A percentile compares a stretch with the other conserved stretches of the same genome.
These are phyloP conservation scores for Thinocorus orbignyianus DNA, from an alignment of 2,113 vertebrate genomes.

Conservation along the genomic window DNA sequence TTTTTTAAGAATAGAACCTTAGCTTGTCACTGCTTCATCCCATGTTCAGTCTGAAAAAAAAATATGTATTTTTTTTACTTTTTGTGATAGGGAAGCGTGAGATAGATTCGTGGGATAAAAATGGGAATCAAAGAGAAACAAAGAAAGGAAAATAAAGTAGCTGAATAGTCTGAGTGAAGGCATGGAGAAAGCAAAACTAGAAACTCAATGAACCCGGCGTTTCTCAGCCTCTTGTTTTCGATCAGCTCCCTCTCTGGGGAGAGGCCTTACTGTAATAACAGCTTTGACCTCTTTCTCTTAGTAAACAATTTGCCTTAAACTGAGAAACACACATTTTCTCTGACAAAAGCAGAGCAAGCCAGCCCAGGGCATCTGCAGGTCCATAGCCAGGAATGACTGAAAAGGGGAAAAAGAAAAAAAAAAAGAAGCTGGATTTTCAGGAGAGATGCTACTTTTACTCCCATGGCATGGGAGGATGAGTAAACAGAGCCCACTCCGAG, in stretches of 20 bases:
- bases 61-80: background rate
- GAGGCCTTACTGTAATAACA: background rate
- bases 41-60: background rate
- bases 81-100: accelerated
- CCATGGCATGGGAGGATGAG: background rate
- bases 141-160: background rate
- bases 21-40: background rate
- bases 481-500: background rate
- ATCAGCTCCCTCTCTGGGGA: background rate
- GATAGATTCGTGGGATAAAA: background rate
- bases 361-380: background rate
- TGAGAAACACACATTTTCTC: background rate
- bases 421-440: background rate
- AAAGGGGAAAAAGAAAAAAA: background rate
- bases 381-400: background rate
- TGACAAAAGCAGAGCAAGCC: background rate
- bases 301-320: slow-evolving; percentile 14
- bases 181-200: background rate
- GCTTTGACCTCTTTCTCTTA: background rate
- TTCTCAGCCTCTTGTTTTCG: background rate
- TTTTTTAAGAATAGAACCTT: background rate
- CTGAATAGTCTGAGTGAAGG: background rate
- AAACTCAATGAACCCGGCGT: background rate
- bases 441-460: background rate
- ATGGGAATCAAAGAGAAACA: background rate